phyloP scores from a whole-genome alignment of 92 coral and sea anemone species.

The Nematostella vectensis region DNA sequence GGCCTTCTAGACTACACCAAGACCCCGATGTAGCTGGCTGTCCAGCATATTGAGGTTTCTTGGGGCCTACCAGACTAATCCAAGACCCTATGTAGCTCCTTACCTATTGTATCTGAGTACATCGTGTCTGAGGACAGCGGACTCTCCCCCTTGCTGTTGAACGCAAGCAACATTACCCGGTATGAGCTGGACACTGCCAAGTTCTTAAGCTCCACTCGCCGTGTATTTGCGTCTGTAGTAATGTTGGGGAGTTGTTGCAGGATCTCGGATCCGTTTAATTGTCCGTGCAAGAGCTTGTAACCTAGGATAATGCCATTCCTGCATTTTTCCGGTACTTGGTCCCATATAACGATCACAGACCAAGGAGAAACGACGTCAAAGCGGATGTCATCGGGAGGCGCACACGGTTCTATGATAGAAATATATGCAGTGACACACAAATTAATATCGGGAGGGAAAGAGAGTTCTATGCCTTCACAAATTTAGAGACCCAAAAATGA shows the following conservation, averaged over 20 bases:
- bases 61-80: no score
- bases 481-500: no score
- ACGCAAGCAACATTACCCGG: slow-evolving; percentile 48
- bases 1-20: no score
- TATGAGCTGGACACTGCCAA: slow-evolving; percentile 37
- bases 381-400: slow-evolving; percentile 47
- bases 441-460: no score
- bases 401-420: slow-evolving; percentile 43
- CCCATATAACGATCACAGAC: slow-evolving; percentile 33
- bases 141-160: slow-evolving; percentile 62
- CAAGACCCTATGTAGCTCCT: no score
- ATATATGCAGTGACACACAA: no score
- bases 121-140: slow-evolving; percentile 37
- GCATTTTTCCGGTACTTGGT: slow-evolving; percentile 38
- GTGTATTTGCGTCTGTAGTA: slow-evolving; percentile 20
- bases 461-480: no score
- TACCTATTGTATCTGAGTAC: slow-evolving; percentile 46
- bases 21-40: no score
- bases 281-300: slow-evolving; percentile 38
- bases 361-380: slow-evolving; percentile 36
- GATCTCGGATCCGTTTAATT: background rate
- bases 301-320: slow-evolving; percentile 69
- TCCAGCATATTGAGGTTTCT: no score
- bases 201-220: slow-evolving; percentile 24
- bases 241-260: slow-evolving; percentile 9